Percentiles rank a stretch among this genome's conserved stretches.
phyloP scores from a whole-genome alignment of 2,888 invertebrate genomes.

The Noctua janthina region DNA sequence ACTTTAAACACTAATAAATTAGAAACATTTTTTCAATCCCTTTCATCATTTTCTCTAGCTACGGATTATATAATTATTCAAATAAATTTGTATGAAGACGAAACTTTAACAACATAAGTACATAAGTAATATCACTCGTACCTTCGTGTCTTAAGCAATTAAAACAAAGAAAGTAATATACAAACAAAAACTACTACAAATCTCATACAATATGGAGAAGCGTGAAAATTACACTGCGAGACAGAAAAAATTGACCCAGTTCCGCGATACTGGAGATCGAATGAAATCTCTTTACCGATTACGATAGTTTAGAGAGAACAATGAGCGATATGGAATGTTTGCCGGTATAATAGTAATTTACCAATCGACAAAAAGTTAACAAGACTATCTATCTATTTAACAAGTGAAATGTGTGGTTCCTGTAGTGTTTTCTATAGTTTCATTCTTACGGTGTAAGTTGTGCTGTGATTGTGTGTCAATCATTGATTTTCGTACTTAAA shows the following conservation, averaged over 20 bases:
- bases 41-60: neutral
- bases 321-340: constrained; percentile 55
- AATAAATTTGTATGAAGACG: neutral
- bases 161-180: constrained; percentile 43
- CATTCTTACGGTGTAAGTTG: constrained; percentile 20
- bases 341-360: constrained; percentile 44
- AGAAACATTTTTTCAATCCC: neutral
- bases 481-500: neutral
- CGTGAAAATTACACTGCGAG: constrained; percentile 52
- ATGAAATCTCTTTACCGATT: constrained; percentile 64
- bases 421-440: constrained; percentile 48
- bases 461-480: constrained; percentile 29
- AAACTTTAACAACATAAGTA: constrained; percentile 4
- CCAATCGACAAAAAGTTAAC: constrained; percentile 47
- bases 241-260: constrained; percentile 63
- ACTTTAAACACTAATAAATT: neutral
- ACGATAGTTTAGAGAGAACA: constrained; percentile 58
- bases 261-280: constrained; percentile 58
- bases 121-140: constrained; percentile 4
- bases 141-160: constrained; percentile 29
- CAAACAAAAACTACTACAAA: constrained; percentile 32
- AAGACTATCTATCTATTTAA: constrained; percentile 31
- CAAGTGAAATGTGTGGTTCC: constrained; percentile 60
- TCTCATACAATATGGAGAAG: constrained; percentile 31
- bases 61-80: neutral